Conservation (phyloP, 2,888 invertebrate species). For the Scaptomyza cyrtandrae region DNA sequence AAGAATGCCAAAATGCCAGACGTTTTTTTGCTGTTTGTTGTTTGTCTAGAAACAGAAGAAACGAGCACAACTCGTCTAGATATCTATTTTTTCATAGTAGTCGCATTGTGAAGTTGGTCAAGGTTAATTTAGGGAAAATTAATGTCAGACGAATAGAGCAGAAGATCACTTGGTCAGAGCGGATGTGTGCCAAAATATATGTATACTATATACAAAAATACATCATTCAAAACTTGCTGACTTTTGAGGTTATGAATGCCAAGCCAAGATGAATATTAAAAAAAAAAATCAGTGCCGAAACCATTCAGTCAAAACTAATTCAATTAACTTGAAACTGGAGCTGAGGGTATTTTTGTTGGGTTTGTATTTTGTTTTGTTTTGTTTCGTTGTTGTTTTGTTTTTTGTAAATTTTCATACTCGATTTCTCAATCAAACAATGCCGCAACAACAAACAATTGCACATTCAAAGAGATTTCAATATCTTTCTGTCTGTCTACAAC, state of each 20-base stretch:
- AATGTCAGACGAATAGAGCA: conserved; percentile 61
- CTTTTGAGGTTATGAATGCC: conserved; percentile 21
- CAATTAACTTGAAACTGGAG: conserved; percentile 54
- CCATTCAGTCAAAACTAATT: conserved; percentile 56
- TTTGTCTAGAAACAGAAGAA: conserved; percentile 33
- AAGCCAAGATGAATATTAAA: conserved; percentile 33
- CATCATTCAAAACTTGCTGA: conserved; percentile 40
- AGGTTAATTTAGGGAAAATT: conserved; percentile 78
- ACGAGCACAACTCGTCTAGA: conserved; percentile 62
- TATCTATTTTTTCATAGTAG: conserved; percentile 24
- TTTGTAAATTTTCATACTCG: conserved; percentile 48
- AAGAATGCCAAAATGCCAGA: conserved; percentile 47
- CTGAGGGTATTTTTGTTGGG: conserved; percentile 11
- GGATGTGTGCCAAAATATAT: conserved; percentile 71
- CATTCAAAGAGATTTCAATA: conserved; percentile 52
- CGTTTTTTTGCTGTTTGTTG: conserved; percentile 36
- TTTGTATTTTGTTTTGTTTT: not conserved
- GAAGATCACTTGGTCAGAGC: conserved; percentile 63
- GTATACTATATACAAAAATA: conserved; percentile 23
- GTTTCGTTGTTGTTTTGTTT: conserved; percentile 7
- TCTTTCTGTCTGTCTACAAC: not conserved
- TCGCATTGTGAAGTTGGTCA: conserved; percentile 79
- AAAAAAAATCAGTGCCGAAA: conserved; percentile 29
- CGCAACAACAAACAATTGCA: conserved; percentile 49
- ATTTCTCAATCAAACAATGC: conserved; percentile 68